Conservation (phyloP, 2,888 invertebrate species). For the Anaspis maculata region DNA sequence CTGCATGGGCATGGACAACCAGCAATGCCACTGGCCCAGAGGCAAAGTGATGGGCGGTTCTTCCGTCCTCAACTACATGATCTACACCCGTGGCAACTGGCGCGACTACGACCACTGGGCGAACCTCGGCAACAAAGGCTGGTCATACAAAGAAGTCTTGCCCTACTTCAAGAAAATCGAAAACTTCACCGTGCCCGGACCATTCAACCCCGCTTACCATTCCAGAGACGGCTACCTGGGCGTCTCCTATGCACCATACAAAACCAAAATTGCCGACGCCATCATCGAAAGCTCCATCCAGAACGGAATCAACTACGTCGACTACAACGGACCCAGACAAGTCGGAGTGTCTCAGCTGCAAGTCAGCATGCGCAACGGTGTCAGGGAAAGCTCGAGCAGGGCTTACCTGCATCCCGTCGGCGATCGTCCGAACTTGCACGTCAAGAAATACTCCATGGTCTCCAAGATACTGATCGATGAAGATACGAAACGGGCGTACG, state of each 20-base stretch:
- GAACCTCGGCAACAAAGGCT: constrained; percentile 60
- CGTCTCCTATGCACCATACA: constrained; percentile 50
- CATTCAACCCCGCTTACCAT: constrained; percentile 46
- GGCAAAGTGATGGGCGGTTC: constrained; percentile 65
- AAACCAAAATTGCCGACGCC: constrained; percentile 51
- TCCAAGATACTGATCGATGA: constrained; percentile 42
- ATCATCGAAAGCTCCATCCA: constrained; percentile 57
- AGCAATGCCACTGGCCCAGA: constrained; percentile 69
- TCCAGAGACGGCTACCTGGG: constrained; percentile 49
- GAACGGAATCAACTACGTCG: constrained; percentile 54
- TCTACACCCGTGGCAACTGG: constrained; percentile 81
- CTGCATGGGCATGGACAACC: constrained; percentile 66
- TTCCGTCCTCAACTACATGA: constrained; percentile 83
- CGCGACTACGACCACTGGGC: constrained; percentile 86
- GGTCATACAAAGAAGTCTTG: constrained; percentile 65
- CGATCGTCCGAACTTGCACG: constrained; percentile 45
- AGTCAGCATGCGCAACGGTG: constrained; percentile 45
- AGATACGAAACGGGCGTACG: constrained; percentile 37
- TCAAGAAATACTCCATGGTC: constrained; percentile 46
- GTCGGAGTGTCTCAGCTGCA: constrained; percentile 47
- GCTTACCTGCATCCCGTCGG: constrained; percentile 45
- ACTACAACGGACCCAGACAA: constrained; percentile 57
- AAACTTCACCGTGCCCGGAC: constrained; percentile 75
- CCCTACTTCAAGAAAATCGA: constrained; percentile 78
- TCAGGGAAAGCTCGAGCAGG: constrained; percentile 43